phyloP scores from a whole-genome alignment of 2,797 vertebrate species.

The Coilia nasus region DNA sequence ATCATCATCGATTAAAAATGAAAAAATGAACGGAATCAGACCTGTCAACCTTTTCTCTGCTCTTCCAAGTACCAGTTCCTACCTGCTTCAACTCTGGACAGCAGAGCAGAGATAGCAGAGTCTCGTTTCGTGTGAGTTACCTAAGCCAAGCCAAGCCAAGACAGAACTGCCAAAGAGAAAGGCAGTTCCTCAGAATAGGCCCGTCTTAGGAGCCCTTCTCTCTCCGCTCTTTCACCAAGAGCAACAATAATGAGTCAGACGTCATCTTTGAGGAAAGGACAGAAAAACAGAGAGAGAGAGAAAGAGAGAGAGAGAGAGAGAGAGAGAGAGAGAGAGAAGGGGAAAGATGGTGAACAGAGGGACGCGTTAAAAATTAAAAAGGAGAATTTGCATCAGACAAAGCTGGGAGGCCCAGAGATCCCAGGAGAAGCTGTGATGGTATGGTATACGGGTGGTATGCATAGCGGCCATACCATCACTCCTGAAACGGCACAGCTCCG shows the following conservation, averaged over 20 bases:
- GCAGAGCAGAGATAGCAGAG: neutral
- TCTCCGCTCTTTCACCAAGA: neutral
- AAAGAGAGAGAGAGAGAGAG: conserved; percentile 8
- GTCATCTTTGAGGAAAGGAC: conserved; percentile 40
- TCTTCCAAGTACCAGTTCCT: neutral
- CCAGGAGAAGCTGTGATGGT: neutral
- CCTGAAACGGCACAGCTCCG: neutral
- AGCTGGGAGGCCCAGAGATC: neutral
- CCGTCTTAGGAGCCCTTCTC: neutral
- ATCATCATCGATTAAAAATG: neutral
- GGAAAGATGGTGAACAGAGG: neutral
- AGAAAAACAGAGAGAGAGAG: neutral
- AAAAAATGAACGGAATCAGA: neutral
- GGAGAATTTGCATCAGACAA: neutral
- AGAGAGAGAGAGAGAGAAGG: neutral
- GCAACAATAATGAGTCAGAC: neutral
- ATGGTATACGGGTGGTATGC: neutral
- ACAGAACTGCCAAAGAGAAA: neutral
- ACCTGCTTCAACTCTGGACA: neutral
- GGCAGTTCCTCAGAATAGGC: neutral
- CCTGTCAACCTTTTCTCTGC: neutral
- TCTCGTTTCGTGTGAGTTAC: neutral
- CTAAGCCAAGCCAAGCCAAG: neutral
- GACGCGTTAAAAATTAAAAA: neutral
- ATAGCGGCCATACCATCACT: conserved; percentile 1